phyloP scores from a whole-genome alignment of 2,797 vertebrate genomes.

The Anableps anableps region DNA sequence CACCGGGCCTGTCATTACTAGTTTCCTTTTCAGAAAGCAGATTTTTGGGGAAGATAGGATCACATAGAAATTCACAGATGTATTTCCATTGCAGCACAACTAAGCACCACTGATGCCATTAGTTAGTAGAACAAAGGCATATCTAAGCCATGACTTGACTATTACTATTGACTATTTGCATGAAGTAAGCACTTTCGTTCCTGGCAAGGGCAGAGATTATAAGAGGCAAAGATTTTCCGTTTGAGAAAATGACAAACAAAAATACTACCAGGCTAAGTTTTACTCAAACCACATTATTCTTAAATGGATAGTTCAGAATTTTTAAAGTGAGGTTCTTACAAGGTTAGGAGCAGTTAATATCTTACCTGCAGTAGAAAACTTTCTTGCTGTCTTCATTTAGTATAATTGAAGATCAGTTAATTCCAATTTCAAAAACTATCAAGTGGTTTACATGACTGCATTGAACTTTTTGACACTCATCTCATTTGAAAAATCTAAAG shows the following conservation, averaged over 20 bases:
- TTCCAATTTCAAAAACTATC: background rate
- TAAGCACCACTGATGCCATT: background rate
- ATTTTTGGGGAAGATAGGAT: background rate
- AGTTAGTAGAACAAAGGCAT: no score
- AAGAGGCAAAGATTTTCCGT: background rate
- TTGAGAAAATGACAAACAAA: background rate
- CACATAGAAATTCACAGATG: background rate
- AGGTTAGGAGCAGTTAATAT: background rate
- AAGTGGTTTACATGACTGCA: background rate
- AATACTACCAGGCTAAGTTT: background rate
- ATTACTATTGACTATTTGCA: background rate
- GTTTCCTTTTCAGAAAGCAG: background rate
- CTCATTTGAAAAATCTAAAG: background rate
- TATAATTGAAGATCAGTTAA: background rate
- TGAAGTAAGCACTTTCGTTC: background rate
- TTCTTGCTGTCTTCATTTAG: background rate
- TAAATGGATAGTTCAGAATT: background rate
- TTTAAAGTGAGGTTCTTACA: background rate
- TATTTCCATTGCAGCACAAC: background rate
- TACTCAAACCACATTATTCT: background rate
- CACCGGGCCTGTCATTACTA: background rate
- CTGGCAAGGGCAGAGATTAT: background rate
- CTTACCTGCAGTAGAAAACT: background rate
- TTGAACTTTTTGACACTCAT: background rate
- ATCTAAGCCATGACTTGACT: background rate